These are phyloP conservation scores for Zoanthus gigantus DNA, from an alignment of 92 coral and sea anemone species.

Conservation along the genomic window DNA sequence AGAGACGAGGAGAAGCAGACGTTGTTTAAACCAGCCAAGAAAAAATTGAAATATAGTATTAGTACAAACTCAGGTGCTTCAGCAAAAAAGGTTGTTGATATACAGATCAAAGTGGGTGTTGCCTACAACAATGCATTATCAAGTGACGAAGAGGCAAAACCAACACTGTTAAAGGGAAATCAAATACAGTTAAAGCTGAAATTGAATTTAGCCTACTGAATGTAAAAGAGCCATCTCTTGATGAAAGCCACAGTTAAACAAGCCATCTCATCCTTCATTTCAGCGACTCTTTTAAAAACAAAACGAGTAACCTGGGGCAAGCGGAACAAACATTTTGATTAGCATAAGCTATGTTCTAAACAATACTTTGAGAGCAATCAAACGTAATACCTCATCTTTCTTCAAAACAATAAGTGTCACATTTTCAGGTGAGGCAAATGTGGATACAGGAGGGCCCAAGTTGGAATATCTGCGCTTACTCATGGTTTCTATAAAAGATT, in stretches of 20 bases:
- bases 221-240: not conserved
- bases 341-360: conserved; percentile 51
- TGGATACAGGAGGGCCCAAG: conserved; percentile 72
- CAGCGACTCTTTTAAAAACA: conserved; percentile 25
- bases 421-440: conserved; percentile 69
- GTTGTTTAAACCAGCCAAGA: conserved; percentile 43
- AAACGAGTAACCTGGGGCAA: not conserved
- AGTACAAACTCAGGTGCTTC: not conserved
- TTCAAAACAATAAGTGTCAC: conserved; percentile 50
- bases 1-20: conserved; percentile 30
- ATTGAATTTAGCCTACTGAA: conserved; percentile 44
- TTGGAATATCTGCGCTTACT: conserved; percentile 64
- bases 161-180: conserved; percentile 59
- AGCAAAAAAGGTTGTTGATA: conserved; percentile 47
- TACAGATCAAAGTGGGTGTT: conserved; percentile 76
- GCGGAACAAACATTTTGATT: conserved; percentile 34
- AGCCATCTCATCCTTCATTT: conserved; percentile 5
- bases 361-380: conserved; percentile 56
- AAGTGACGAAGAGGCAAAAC: conserved; percentile 73
- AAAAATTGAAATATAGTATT: conserved; percentile 17
- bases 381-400: conserved; percentile 61
- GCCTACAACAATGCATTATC: conserved; percentile 61
- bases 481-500: conserved; percentile 47
- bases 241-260: not conserved
- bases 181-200: conserved; percentile 45